Percentiles rank a stretch among this genome's conserved stretches.
These are phyloP conservation scores for Sebastolobus altivelis DNA, from an alignment of 2,797 vertebrate species.

Conservation along the genomic window DNA sequence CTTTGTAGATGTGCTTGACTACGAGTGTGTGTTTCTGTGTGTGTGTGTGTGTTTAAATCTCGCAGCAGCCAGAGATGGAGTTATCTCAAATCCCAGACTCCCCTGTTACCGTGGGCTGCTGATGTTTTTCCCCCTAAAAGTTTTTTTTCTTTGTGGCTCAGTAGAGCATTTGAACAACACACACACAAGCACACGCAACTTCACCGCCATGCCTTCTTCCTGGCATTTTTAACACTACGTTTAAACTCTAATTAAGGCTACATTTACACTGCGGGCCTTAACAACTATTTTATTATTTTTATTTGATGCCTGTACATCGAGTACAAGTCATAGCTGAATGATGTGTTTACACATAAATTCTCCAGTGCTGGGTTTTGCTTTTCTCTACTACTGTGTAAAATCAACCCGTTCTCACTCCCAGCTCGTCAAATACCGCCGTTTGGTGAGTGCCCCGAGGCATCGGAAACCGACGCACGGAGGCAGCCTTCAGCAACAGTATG, in stretches of 20 bases:
- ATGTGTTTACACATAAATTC: not conserved
- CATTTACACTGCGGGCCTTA: not conserved
- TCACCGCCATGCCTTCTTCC: not conserved
- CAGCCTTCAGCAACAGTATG: no score
- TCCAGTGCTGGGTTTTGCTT: not conserved
- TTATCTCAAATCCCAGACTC: constrained; percentile 64
- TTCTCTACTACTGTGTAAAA: not conserved
- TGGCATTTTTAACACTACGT: not conserved
- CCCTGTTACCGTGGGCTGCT: constrained; percentile 41
- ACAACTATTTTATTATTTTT: not conserved
- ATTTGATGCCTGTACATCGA: not conserved
- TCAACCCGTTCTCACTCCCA: no score
- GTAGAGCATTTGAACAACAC: constrained; percentile 18
- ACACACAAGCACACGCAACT: not conserved
- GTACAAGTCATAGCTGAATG: not conserved
- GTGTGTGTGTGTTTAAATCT: constrained; percentile 27
- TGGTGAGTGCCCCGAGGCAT: no score
- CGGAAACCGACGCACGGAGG: no score
- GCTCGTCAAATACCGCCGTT: no score
- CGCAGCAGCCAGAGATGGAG: constrained; percentile 47
- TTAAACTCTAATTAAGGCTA: constrained; percentile 14
- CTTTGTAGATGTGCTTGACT: constrained; percentile 4
- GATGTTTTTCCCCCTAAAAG: constrained; percentile 25
- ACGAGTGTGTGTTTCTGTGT: constrained; percentile 1
- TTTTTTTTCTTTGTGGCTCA: constrained; percentile 35